Conservation (phyloP, 1,140 invertebrate species). For the Cydia fagiglandana region DNA sequence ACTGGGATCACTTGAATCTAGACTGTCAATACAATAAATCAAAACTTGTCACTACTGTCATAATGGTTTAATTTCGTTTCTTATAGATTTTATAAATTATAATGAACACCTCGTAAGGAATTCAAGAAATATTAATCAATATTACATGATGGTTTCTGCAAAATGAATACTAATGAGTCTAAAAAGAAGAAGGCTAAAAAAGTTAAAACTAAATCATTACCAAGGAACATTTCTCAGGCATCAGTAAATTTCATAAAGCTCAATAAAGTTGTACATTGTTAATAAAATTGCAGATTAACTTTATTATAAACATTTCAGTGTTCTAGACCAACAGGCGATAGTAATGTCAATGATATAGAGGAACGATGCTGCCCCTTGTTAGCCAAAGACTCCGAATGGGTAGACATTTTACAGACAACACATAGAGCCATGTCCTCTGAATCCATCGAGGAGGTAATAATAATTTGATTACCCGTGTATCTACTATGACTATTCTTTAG, state of each 20-base stretch:
- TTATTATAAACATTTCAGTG: conserved; percentile 42
- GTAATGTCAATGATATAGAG: conserved; percentile 38
- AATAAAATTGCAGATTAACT: neutral
- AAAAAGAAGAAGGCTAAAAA: conserved; percentile 52
- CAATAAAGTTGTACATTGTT: neutral
- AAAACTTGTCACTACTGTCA: conserved; percentile 15
- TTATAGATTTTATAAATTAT: neutral
- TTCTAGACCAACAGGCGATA: conserved; percentile 34
- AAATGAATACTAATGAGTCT: conserved; percentile 49
- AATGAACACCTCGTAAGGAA: neutral
- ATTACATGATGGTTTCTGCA: conserved; percentile 45
- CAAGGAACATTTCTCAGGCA: conserved; percentile 44
- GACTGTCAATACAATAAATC: conserved; percentile 21
- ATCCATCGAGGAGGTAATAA: conserved; percentile 51
- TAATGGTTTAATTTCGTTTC: neutral
- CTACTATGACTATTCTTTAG: neutral
- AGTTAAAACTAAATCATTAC: conserved; percentile 47
- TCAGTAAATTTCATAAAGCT: conserved; percentile 40
- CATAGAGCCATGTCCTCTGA: conserved; percentile 35
- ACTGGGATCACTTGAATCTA: conserved; percentile 6
- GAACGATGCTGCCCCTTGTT: conserved; percentile 49
- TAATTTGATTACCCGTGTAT: neutral
- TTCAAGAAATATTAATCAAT: conserved; percentile 11
- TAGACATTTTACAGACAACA: conserved; percentile 53
- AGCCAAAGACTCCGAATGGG: conserved; percentile 72